phyloP scores from a whole-genome alignment of 2,888 invertebrate species.

The Pocota personata region DNA sequence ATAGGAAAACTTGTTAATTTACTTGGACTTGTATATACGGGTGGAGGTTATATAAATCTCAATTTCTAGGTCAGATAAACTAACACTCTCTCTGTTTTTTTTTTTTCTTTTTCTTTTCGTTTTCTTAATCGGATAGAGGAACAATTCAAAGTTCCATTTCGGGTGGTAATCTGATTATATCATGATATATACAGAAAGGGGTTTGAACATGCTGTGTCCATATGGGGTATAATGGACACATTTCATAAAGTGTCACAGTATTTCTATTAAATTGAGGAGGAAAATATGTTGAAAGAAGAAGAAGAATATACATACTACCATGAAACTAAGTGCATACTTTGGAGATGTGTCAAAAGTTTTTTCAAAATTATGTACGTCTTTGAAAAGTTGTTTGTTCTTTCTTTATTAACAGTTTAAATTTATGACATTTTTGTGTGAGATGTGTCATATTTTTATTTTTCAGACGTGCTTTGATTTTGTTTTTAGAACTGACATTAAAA shows the following conservation, averaged over 20 bases:
- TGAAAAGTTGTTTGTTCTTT: not conserved
- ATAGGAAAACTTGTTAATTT: not conserved
- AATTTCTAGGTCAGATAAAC: not conserved
- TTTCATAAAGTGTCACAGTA: not conserved
- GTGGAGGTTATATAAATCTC: not conserved
- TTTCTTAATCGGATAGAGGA: not conserved
- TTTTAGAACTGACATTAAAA: not conserved
- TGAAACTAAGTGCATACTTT: not conserved
- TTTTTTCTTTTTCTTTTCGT: not conserved
- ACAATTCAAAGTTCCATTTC: not conserved
- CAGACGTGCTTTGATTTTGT: not conserved
- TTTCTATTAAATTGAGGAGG: not conserved
- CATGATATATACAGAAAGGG: not conserved
- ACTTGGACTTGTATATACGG: not conserved
- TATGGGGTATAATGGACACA: constrained; percentile 3
- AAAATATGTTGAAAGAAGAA: not conserved
- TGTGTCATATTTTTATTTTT: not conserved
- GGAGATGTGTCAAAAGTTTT: not conserved
- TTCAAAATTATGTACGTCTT: not conserved
- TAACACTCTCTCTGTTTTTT: not conserved
- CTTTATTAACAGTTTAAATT: not conserved
- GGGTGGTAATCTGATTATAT: constrained; percentile 3
- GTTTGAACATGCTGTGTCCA: not conserved
- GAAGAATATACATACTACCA: not conserved
- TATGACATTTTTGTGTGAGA: not conserved